Percentiles rank a stretch among this genome's conserved stretches.
Conservation (phyloP, 2,797 vertebrate genomes). For the Babyrousa celebensis region DNA sequence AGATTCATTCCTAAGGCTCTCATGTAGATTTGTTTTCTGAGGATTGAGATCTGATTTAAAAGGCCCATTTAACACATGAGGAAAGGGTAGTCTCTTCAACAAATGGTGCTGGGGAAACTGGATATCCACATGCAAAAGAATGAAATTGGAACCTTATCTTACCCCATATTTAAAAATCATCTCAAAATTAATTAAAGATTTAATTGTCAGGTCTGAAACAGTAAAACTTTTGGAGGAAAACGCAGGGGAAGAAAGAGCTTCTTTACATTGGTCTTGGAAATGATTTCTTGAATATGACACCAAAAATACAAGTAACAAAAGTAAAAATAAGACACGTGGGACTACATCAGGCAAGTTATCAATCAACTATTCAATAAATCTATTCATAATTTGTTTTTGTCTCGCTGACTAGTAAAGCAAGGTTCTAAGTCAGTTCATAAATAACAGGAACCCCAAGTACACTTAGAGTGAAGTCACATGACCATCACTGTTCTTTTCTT, state of each 20-base stretch:
- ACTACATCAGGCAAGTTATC: background rate
- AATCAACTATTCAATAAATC: background rate
- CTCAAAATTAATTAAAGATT: constrained; percentile 22
- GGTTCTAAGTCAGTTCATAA: background rate
- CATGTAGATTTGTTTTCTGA: constrained; percentile 27
- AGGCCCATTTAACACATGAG: background rate
- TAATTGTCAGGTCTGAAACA: constrained; percentile 28
- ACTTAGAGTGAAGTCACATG: background rate
- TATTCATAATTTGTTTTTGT: background rate
- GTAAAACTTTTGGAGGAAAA: background rate
- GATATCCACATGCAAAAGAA: background rate
- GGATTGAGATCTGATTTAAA: constrained; percentile 2
- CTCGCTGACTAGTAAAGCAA: background rate
- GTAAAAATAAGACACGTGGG: background rate
- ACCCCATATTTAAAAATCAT: background rate
- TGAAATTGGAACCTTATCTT: background rate
- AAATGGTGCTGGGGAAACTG: background rate
- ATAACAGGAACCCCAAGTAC: background rate
- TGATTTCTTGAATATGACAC: constrained; percentile 1
- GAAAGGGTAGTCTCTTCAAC: background rate
- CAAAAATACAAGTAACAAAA: background rate
- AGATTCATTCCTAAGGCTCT: background rate
- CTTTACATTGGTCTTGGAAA: constrained; percentile 4
- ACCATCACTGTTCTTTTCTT: background rate
- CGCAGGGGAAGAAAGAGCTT: background rate